Conservation (phyloP, 2,888 invertebrate species). For the Macrophya annulata region DNA sequence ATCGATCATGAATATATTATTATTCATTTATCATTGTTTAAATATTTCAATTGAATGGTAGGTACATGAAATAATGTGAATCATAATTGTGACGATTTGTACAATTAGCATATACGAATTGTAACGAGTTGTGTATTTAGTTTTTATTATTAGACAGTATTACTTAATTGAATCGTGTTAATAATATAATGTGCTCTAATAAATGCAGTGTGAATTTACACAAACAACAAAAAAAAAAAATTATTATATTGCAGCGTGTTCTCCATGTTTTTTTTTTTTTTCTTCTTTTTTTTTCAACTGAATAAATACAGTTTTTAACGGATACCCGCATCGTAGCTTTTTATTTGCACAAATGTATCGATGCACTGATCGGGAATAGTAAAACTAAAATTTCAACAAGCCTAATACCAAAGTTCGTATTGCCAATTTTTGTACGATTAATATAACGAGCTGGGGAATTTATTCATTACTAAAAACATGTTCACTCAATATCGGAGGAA, state of each 20-base stretch:
- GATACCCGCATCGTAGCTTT: not conserved
- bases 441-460: not conserved
- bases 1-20: not conserved
- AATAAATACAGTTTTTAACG: not conserved
- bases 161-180: not conserved
- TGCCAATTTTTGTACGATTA: conserved; percentile 3
- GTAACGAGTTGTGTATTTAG: conserved; percentile 3
- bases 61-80: not conserved
- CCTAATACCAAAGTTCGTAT: not conserved
- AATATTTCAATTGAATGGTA: not conserved
- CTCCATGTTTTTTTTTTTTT: not conserved
- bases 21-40: not conserved
- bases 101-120: not conserved
- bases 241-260: not conserved
- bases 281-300: not conserved
- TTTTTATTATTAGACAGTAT: not conserved
- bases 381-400: not conserved
- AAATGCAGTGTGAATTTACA: not conserved
- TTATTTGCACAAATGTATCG: not conserved
- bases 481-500: not conserved
- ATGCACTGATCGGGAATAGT: not conserved
- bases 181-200: not conserved
- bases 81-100: conserved; percentile 1
- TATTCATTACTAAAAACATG: not conserved
- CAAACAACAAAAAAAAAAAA: not conserved